Conservation (phyloP, 2,797 vertebrate genomes). For the Anas bahamensis region DNA sequence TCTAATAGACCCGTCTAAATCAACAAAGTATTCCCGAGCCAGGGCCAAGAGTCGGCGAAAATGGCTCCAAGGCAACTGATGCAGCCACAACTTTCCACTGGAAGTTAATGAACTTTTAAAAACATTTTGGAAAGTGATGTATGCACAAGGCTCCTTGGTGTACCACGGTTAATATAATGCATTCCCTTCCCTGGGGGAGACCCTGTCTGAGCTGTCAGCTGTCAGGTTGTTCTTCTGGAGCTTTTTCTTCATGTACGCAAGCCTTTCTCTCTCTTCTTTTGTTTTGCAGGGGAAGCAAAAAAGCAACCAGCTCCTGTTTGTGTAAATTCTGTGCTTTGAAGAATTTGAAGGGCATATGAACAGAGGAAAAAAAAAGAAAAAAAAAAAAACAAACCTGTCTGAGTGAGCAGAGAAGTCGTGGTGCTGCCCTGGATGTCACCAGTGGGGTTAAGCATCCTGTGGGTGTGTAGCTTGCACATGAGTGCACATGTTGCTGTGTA, state of each 20-base stretch:
- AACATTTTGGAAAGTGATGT: slow-evolving; percentile 58
- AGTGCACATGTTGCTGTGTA: not conserved
- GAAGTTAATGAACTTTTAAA: slow-evolving; percentile 73
- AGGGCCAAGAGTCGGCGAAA: slow-evolving; percentile 27
- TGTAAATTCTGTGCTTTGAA: not conserved
- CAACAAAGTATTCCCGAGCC: slow-evolving; percentile 65
- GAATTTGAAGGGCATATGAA: slow-evolving; percentile 6
- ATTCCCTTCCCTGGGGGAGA: not conserved
- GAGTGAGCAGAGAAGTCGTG: not conserved
- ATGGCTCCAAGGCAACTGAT: slow-evolving; percentile 40
- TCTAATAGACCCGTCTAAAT: slow-evolving; percentile 68
- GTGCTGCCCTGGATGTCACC: not conserved
- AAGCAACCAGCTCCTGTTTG: not conserved
- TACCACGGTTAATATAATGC: slow-evolving; percentile 16
- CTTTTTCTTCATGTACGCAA: not conserved
- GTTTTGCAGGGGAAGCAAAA: not conserved
- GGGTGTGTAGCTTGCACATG: not conserved
- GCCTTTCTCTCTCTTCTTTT: not conserved
- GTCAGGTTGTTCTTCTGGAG: slow-evolving; percentile 24
- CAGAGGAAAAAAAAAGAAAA: not conserved
- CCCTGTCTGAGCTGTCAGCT: slow-evolving; percentile 45
- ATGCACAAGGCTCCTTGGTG: not conserved
- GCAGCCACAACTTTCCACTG: slow-evolving; percentile 58
- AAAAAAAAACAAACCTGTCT: not conserved
- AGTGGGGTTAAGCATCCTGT: fast-evolving